These are phyloP conservation scores for Ditylenchus dipsaci DNA, from an alignment of 1,140 invertebrate genomes.

Conservation along the genomic window DNA sequence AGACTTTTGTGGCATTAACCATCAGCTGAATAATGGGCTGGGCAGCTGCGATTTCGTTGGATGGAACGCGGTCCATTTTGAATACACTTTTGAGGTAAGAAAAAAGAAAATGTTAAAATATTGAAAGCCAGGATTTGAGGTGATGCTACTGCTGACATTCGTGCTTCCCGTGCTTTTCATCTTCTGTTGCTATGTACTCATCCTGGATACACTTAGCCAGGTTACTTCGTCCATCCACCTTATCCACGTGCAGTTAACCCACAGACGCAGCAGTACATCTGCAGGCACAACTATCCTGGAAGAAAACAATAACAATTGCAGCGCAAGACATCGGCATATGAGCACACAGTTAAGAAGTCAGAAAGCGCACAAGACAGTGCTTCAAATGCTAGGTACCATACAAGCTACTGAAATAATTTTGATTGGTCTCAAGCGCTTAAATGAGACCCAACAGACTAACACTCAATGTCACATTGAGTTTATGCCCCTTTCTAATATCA, in stretches of 20 bases:
- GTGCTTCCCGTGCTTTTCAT: constrained; percentile 52
- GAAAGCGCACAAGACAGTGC: constrained; percentile 49
- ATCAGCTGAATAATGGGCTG: constrained; percentile 14
- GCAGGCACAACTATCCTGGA: constrained; percentile 7
- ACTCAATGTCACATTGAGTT: too few relatives aligned
- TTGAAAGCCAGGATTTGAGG: constrained; percentile 14
- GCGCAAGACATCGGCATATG: not conserved
- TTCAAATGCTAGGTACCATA: constrained; percentile 53
- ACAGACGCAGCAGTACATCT: constrained; percentile 23
- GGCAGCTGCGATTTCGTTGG: constrained; percentile 53
- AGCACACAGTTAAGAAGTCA: constrained; percentile 37
- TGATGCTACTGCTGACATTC: constrained; percentile 51
- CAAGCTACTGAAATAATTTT: too few relatives aligned
- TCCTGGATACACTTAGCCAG: constrained; percentile 50
- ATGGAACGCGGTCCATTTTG: not conserved
- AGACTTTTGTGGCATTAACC: constrained; percentile 52
- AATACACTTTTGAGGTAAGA: constrained; percentile 45
- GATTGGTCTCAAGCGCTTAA: too few relatives aligned
- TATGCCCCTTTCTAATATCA: too few relatives aligned
- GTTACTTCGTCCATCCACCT: constrained; percentile 29
- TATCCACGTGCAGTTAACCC: constrained; percentile 31
- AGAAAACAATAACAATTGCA: constrained; percentile 1
- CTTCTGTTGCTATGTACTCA: constrained; percentile 48
- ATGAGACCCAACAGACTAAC: too few relatives aligned
- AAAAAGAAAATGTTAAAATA: not conserved